These are phyloP conservation scores for Muschampia plurimacula DNA, from an alignment of 2,888 invertebrate genomes.

Conservation along the genomic window DNA sequence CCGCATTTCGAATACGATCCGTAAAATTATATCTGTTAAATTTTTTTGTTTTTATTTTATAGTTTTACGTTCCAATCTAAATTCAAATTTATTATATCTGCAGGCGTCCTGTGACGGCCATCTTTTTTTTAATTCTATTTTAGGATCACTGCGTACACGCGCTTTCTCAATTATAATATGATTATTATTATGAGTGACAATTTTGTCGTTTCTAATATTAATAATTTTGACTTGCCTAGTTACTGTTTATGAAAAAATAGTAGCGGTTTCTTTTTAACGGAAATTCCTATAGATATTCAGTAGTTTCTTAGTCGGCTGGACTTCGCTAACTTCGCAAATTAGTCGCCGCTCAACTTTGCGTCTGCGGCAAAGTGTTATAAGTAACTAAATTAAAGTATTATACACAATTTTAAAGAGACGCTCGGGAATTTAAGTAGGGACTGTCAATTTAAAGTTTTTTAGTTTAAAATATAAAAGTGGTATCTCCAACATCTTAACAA, in stretches of 20 bases:
- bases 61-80: too few species aligned
- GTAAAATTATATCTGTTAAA: too few species aligned
- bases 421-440: neutral
- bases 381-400: slow-evolving; percentile 19
- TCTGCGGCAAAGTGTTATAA: slow-evolving; percentile 21
- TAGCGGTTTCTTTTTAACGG: slow-evolving; percentile 4
- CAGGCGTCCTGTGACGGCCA: too few species aligned
- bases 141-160: too few species aligned
- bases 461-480: neutral
- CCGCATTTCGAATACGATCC: too few species aligned
- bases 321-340: slow-evolving; percentile 25
- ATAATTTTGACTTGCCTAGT: too few species aligned
- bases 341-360: slow-evolving; percentile 26
- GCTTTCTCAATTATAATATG: too few species aligned
- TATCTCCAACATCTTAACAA: neutral
- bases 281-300: slow-evolving; percentile 14
- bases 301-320: slow-evolving; percentile 17
- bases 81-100: too few species aligned
- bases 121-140: too few species aligned
- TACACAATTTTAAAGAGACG: slow-evolving; percentile 9
- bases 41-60: too few species aligned
- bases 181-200: too few species aligned
- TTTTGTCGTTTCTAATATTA: too few species aligned
- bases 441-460: neutral
- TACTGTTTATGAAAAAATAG: neutral